These are phyloP conservation scores for Aphelenchoides bicaudatus DNA, from an alignment of 2,888 invertebrate genomes.

Conservation along the genomic window DNA sequence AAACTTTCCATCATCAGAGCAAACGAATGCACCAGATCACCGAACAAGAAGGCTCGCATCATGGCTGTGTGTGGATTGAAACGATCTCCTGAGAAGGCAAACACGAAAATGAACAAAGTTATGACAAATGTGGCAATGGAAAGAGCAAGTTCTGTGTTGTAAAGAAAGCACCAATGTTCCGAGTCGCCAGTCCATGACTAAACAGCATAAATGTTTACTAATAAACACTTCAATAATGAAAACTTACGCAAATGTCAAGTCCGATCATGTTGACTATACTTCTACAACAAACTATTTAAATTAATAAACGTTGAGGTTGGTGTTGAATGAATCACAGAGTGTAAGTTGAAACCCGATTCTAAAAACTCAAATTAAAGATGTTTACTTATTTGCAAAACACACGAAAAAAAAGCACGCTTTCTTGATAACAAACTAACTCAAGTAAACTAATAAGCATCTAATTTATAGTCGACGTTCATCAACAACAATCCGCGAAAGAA, in stretches of 20 bases:
- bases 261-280: conserved; percentile 12
- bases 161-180: conserved; percentile 22
- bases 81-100: conserved; percentile 30
- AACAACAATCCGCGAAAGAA: too few species aligned
- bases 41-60: conserved; percentile 30
- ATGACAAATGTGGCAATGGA: conserved; percentile 29
- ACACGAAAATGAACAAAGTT: conserved; percentile 31
- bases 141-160: conserved; percentile 24
- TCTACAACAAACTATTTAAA: too few species aligned
- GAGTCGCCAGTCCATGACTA: conserved; percentile 3
- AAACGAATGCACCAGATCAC: conserved; percentile 25
- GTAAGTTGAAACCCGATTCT: too few species aligned
- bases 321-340: too few species aligned
- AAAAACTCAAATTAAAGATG: too few species aligned
- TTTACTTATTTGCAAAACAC: too few species aligned
- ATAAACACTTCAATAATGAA: neutral
- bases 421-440: too few species aligned
- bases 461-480: too few species aligned
- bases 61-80: conserved; percentile 35
- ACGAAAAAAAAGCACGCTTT: too few species aligned
- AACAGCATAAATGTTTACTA: too few species aligned
- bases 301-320: too few species aligned
- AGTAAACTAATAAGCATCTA: too few species aligned
- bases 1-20: conserved; percentile 33
- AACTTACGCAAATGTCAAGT: conserved; percentile 9